phyloP scores from a whole-genome alignment of 2,888 invertebrate species.

The Penaeus monodon region DNA sequence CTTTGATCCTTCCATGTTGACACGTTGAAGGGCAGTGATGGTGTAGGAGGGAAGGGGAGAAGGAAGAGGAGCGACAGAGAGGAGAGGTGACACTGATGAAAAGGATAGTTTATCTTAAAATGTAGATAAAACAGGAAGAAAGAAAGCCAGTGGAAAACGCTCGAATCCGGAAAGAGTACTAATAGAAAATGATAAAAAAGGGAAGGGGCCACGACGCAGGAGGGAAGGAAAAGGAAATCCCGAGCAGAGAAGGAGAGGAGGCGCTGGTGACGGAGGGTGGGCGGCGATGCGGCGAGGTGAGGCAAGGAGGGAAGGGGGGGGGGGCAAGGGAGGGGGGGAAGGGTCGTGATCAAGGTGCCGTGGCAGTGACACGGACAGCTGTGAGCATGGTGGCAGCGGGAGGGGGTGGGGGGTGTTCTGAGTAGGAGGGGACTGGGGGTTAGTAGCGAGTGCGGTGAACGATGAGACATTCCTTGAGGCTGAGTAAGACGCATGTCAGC shows the following conservation, averaged over 20 bases:
- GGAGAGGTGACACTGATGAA: neutral
- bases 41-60: conserved; percentile 4
- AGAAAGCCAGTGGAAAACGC: conserved; percentile 24
- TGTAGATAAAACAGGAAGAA: neutral
- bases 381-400: too few relatives aligned
- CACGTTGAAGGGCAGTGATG: conserved; percentile 28
- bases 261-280: too few relatives aligned
- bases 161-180: neutral
- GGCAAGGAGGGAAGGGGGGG: neutral
- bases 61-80: neutral
- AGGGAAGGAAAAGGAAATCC: conserved; percentile 3
- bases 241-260: neutral
- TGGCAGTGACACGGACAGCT: too few relatives aligned
- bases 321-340: neutral
- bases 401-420: too few relatives aligned
- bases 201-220: neutral
- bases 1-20: conserved; percentile 54
- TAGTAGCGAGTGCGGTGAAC: too few relatives aligned
- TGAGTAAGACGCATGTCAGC: too few relatives aligned
- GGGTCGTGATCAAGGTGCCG: too few relatives aligned
- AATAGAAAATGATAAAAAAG: neutral
- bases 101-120: neutral
- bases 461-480: too few relatives aligned
- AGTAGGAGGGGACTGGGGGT: too few relatives aligned
- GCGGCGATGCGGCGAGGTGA: too few relatives aligned